These are phyloP conservation scores for Muscicapa comitata DNA, from an alignment of 2,797 vertebrate species.

Conservation along the genomic window DNA sequence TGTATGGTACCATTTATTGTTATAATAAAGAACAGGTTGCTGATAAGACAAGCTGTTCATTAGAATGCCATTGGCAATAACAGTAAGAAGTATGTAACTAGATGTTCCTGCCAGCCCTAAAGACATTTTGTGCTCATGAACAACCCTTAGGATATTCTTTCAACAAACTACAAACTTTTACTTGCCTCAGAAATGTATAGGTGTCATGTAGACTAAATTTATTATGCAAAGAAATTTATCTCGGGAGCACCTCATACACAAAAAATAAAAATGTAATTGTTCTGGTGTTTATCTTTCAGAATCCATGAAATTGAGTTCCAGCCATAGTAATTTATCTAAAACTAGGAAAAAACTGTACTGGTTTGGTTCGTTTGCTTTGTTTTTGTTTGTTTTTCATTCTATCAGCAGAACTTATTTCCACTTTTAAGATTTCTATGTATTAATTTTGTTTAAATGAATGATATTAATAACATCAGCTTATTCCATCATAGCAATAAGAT, in stretches of 20 bases:
- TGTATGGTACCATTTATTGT: not conserved
- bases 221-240: not conserved
- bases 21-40: slow-evolving; percentile 1
- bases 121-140: not conserved
- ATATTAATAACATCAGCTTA: not conserved
- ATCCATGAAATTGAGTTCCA: not conserved
- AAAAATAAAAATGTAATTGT: not conserved
- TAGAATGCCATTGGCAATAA: slow-evolving; percentile 15
- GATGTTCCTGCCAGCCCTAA: not conserved
- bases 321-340: not conserved
- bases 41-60: slow-evolving; percentile 42
- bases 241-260: not conserved
- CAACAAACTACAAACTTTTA: not conserved
- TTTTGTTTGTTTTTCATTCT: not conserved
- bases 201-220: not conserved
- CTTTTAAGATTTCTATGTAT: not conserved
- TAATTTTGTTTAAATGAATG: not conserved
- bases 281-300: not conserved
- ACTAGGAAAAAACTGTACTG: not conserved
- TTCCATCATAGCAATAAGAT: not conserved
- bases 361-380: accelerated
- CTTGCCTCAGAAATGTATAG: not conserved
- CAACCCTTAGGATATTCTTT: not conserved
- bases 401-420: not conserved
- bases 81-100: not conserved